Percentiles rank a stretch among this genome's conserved stretches.
Conservation (phyloP, 2,113 vertebrate species). For the Hippotragus niger region DNA sequence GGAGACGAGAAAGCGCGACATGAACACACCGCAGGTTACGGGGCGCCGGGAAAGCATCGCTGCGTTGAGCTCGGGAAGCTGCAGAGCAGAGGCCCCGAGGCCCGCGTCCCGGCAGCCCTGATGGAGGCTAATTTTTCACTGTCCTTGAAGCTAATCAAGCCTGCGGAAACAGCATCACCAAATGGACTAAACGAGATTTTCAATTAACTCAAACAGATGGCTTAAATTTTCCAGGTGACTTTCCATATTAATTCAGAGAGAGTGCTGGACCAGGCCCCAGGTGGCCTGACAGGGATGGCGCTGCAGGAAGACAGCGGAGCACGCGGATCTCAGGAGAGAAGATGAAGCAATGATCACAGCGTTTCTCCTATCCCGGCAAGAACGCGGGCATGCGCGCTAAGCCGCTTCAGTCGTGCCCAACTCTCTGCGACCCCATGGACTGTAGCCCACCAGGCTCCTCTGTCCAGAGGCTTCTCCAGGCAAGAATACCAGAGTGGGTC, state of each 20-base stretch:
- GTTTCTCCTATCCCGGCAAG: neutral
- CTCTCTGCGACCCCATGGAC: neutral
- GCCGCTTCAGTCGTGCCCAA: neutral
- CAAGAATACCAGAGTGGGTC: neutral
- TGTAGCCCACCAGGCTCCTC: neutral
- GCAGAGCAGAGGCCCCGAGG: neutral
- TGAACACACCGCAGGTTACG: fast-evolving
- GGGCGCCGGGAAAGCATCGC: fast-evolving
- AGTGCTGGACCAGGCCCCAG: neutral
- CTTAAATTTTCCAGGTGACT: conserved; percentile 69
- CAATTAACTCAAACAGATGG: conserved; percentile 70
- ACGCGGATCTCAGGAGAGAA: neutral
- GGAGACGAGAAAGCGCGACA: neutral
- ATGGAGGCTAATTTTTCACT: conserved; percentile 39
- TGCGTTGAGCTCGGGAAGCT: fast-evolving
- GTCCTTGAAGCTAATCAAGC: conserved; percentile 62
- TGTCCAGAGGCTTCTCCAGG: neutral
- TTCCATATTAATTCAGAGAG: conserved; percentile 32
- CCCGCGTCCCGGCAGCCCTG: neutral
- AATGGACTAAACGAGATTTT: conserved; percentile 60
- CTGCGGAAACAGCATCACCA: conserved; percentile 44
- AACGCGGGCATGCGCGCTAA: fast-evolving
- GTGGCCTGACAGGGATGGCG: neutral
- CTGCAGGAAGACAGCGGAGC: neutral
- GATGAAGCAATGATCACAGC: fast-evolving